Conservation (phyloP, 2,888 invertebrate genomes). For the Tetheella fluctuosa region DNA sequence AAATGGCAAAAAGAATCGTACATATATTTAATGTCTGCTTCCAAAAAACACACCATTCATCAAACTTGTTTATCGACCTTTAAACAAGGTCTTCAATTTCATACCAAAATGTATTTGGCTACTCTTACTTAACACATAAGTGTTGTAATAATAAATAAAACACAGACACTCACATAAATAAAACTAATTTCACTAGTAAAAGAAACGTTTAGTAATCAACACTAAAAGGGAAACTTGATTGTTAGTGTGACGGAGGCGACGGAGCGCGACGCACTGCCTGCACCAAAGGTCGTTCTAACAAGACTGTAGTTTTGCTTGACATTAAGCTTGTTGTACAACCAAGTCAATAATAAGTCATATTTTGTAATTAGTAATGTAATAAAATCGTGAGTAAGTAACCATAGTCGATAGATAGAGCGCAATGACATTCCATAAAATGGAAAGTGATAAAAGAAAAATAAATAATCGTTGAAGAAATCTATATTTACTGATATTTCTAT, state of each 20-base stretch:
- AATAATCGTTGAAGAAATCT: too few species aligned
- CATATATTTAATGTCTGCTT: not conserved
- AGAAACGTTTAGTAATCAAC: slow-evolving; percentile 14
- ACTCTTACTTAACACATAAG: too few species aligned
- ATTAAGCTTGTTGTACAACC: slow-evolving; percentile 21
- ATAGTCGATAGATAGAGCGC: not conserved
- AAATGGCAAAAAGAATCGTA: not conserved
- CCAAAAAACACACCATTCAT: not conserved
- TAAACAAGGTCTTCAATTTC: not conserved
- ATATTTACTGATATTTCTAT: too few species aligned
- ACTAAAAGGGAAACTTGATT: slow-evolving; percentile 27
- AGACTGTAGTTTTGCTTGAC: slow-evolving; percentile 16
- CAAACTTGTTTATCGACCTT: not conserved
- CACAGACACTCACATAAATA: not conserved
- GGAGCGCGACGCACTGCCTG: slow-evolving; percentile 64
- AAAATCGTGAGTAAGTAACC: not conserved
- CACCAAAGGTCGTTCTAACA: slow-evolving; percentile 30
- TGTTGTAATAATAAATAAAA: not conserved
- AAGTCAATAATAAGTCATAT: not conserved
- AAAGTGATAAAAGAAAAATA: not conserved
- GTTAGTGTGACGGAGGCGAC: slow-evolving; percentile 48
- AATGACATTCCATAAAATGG: not conserved
- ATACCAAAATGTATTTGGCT: not conserved
- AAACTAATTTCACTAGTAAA: slow-evolving; percentile 1
- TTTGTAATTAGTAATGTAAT: not conserved